Conservation (phyloP, 2,888 invertebrate genomes). For the Laothoe populi region DNA sequence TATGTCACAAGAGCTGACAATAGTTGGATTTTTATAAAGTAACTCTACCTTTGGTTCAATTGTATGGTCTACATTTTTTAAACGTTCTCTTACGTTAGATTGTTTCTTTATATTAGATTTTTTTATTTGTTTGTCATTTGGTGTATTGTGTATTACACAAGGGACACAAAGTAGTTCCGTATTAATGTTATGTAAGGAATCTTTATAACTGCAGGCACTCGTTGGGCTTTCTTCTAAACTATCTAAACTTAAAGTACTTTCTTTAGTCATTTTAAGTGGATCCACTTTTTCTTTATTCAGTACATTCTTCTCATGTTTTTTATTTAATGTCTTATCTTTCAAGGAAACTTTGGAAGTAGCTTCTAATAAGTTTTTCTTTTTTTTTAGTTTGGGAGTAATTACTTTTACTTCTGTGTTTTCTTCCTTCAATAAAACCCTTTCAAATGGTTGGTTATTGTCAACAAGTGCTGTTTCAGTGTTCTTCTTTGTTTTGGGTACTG, state of each 20-base stretch:
- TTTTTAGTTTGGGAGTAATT: slow-evolving; percentile 29
- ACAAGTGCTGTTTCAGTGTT: slow-evolving; percentile 38
- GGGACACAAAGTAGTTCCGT: slow-evolving; percentile 73
- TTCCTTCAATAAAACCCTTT: neutral
- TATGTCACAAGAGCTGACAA: slow-evolving; percentile 58
- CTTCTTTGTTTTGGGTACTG: slow-evolving; percentile 50
- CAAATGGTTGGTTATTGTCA: slow-evolving; percentile 24
- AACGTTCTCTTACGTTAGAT: slow-evolving; percentile 35
- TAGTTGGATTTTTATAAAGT: slow-evolving; percentile 69
- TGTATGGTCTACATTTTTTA: slow-evolving; percentile 33
- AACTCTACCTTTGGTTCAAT: slow-evolving; percentile 61
- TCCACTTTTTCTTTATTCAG: slow-evolving; percentile 38
- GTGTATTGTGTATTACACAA: slow-evolving; percentile 68
- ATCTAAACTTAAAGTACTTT: slow-evolving; percentile 72
- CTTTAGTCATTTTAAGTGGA: slow-evolving; percentile 50
- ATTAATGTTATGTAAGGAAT: slow-evolving; percentile 66
- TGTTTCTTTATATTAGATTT: slow-evolving; percentile 43
- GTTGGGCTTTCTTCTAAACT: slow-evolving; percentile 63
- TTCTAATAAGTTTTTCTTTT: slow-evolving; percentile 31
- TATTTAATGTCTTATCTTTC: slow-evolving; percentile 32
- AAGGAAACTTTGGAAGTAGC: slow-evolving; percentile 28
- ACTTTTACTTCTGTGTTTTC: slow-evolving; percentile 2
- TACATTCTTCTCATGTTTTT: slow-evolving; percentile 36
- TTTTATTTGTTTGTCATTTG: slow-evolving; percentile 47
- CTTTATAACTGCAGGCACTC: slow-evolving; percentile 44